Conservation (phyloP, 2,113 vertebrate genomes). For the Amphiprion ocellaris region DNA sequence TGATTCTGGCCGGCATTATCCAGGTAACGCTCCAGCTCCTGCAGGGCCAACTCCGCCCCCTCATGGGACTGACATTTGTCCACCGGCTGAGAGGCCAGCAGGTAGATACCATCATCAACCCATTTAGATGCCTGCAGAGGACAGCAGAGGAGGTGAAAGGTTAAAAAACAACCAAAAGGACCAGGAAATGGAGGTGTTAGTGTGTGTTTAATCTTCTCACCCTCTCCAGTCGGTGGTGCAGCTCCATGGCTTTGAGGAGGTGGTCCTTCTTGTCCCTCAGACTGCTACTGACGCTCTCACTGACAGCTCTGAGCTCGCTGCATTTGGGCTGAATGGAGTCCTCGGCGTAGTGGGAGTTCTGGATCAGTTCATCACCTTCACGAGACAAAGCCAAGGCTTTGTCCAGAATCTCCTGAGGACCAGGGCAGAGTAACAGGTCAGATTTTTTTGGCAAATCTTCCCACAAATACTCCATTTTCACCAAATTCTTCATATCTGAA, state of each 20-base stretch:
- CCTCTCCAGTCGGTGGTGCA: constrained; percentile 91
- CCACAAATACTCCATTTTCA: background rate
- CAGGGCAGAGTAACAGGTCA: background rate
- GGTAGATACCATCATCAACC: constrained; percentile 96
- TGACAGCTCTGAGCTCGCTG: constrained; percentile 88
- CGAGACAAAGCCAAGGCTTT: constrained; percentile 85
- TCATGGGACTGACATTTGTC: constrained; percentile 99
- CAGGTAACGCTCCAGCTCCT: constrained; percentile 94
- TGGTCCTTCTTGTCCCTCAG: constrained; percentile 82
- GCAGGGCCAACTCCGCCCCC: constrained; percentile 94
- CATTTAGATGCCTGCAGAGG: constrained; percentile 89
- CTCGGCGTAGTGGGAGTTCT: constrained; percentile 92
- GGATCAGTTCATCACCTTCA: constrained; percentile 89
- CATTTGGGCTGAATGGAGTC: constrained; percentile 97
- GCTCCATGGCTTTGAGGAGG: constrained; percentile 90
- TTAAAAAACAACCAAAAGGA: background rate
- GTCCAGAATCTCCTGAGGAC: constrained; percentile 86
- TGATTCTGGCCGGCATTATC: constrained; percentile 87
- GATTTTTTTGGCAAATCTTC: background rate
- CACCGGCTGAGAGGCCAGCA: constrained; percentile 94
- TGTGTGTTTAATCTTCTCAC: constrained; percentile 74
- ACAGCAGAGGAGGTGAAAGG: constrained; percentile 71
- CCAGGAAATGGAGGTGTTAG: too few relatives aligned
- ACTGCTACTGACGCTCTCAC: constrained; percentile 78
- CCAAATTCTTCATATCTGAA: background rate